Evolutionary conservation across 2,797 vertebrate genomes (phyloP).

Genomic region (Morelia viridis): DNA sequence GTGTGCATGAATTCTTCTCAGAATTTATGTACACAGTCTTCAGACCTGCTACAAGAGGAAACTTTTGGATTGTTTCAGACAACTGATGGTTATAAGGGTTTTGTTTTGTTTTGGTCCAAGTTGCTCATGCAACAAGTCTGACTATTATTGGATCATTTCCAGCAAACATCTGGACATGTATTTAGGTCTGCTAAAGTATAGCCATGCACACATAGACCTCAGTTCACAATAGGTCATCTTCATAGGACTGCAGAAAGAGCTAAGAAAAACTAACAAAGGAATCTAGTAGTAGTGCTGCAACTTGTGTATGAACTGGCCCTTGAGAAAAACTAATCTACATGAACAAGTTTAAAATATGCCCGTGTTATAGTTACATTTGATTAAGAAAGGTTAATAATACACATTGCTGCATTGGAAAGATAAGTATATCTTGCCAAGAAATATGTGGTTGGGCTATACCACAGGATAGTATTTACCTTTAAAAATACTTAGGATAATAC

Average conservation of each 20-base stretch:
- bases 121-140: neutral
- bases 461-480: neutral
- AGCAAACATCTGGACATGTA: neutral
- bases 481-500: rapidly evolving
- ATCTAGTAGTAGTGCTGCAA: neutral
- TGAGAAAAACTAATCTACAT: neutral
- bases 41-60: neutral
- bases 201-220: neutral
- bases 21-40: neutral
- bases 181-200: neutral
- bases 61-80: neutral
- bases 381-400: neutral
- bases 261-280: neutral
- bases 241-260: neutral
- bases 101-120: neutral
- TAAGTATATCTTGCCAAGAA: neutral
- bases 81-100: neutral
- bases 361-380: neutral
- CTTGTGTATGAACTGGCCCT: neutral
- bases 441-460: neutral
- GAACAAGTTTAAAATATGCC: neutral
- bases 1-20: neutral
- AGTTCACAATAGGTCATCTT: neutral
- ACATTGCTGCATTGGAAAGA: neutral
- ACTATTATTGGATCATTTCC: neutral